Evolutionary conservation across 2,888 invertebrate genomes (phyloP).

Genomic region (Eueremaeus valkanovi): DNA sequence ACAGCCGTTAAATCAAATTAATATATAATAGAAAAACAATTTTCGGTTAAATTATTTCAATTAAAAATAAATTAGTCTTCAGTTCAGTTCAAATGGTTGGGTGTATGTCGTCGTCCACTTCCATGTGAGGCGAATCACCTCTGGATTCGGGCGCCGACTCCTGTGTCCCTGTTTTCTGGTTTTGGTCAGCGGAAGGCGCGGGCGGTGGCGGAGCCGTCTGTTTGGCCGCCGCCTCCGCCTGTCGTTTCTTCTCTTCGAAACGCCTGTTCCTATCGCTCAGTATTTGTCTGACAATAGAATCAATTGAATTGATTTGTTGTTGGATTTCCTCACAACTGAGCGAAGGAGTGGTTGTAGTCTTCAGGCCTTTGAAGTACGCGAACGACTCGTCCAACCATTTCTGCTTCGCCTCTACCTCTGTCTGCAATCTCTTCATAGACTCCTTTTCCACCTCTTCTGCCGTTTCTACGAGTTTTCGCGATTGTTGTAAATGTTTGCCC

Average conservation of each 20-base stretch:
- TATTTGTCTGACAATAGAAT: constrained; percentile 23
- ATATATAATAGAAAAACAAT: not conserved
- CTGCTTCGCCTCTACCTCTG: constrained; percentile 66
- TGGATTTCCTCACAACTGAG: constrained; percentile 37
- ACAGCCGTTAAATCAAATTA: not conserved
- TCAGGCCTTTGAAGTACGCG: constrained; percentile 62
- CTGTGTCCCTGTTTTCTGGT: not conserved
- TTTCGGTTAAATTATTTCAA: not conserved
- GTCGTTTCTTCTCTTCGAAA: constrained; percentile 38
- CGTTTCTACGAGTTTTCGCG: constrained; percentile 38
- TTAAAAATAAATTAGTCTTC: not conserved
- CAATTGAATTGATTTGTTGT: constrained; percentile 34
- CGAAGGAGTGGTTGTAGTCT: constrained; percentile 66
- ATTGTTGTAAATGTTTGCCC: constrained; percentile 39
- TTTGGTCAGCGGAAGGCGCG: not conserved
- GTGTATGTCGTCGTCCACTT: constrained; percentile 24
- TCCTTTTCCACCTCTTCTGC: constrained; percentile 35
- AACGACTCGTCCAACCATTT: constrained; percentile 78
- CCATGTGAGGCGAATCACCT: constrained; percentile 13
- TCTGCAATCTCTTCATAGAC: constrained; percentile 19
- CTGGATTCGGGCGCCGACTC: not conserved
- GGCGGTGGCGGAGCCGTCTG: not conserved
- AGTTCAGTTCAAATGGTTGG: constrained; percentile 9
- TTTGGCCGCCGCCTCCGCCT: constrained; percentile 34
- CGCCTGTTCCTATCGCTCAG: constrained; percentile 37